Percentiles rank a stretch among this genome's conserved stretches.
These are phyloP conservation scores for Aramus guarauna DNA, from an alignment of 2,113 vertebrate species.

Conservation along the genomic window DNA sequence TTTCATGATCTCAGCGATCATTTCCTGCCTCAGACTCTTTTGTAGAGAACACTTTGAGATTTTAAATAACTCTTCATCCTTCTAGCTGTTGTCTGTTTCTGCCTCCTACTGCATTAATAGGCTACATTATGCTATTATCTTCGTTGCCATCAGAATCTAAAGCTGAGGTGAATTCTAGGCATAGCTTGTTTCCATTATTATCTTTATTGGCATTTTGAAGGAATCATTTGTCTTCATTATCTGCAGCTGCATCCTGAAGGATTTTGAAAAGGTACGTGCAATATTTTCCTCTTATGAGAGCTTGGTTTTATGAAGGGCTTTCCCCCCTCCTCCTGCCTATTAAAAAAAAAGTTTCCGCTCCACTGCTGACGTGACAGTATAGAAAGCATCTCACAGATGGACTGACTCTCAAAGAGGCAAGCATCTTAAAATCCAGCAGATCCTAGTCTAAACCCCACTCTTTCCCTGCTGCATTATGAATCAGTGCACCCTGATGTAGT, in stretches of 20 bases:
- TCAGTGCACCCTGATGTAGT: neutral
- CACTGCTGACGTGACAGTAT: neutral
- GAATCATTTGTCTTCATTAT: conserved; percentile 41
- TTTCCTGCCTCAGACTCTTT: neutral
- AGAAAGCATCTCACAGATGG: neutral
- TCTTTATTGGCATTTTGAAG: neutral
- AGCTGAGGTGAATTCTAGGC: conserved; percentile 5
- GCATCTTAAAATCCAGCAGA: neutral
- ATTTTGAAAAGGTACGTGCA: neutral
- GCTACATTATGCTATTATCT: neutral
- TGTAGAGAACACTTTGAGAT: neutral
- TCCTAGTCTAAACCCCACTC: neutral
- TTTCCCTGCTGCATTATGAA: conserved; percentile 11
- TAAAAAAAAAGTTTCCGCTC: neutral
- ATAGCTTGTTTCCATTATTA: neutral
- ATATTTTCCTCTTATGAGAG: neutral
- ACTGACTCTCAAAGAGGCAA: neutral
- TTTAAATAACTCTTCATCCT: neutral
- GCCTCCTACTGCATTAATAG: neutral
- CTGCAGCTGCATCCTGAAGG: conserved; percentile 23
- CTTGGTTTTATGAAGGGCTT: neutral
- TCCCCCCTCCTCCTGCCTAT: neutral
- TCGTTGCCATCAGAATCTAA: neutral
- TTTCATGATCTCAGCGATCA: neutral
- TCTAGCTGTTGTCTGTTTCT: neutral